A percentile compares a stretch with the other conserved stretches of the same genome.
Conservation (phyloP, 2,888 invertebrate genomes). For the Plusia festucae region DNA sequence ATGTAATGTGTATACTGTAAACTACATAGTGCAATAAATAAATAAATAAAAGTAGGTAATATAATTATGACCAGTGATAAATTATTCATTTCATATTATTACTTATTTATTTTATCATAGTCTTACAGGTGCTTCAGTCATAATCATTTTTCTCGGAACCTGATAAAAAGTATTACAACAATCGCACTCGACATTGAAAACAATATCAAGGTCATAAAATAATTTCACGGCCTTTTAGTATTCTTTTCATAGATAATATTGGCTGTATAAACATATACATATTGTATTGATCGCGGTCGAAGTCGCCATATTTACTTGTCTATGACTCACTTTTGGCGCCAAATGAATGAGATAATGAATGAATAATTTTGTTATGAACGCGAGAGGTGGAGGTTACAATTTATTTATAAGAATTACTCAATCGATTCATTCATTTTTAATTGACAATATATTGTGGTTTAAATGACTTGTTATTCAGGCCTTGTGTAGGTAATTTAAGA, state of each 20-base stretch:
- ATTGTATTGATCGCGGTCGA: slow-evolving; percentile 24
- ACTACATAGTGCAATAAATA: no score
- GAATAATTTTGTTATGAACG: slow-evolving; percentile 22
- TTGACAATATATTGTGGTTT: neutral
- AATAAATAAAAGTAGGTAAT: no score
- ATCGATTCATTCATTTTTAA: slow-evolving; percentile 5
- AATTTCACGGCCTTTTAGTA: slow-evolving; percentile 38
- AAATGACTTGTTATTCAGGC: neutral
- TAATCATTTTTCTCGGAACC: slow-evolving; percentile 23
- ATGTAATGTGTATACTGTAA: no score
- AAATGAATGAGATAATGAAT: slow-evolving; percentile 32
- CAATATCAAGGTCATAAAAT: slow-evolving; percentile 20
- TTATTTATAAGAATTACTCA: slow-evolving; percentile 40
- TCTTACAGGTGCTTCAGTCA: neutral
- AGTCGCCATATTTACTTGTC: slow-evolving; percentile 28
- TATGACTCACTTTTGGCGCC: slow-evolving; percentile 51
- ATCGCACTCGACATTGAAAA: slow-evolving; percentile 28
- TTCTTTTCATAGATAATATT: slow-evolving; percentile 34
- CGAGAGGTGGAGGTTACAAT: slow-evolving; percentile 6
- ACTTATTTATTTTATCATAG: neutral
- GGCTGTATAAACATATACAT: slow-evolving; percentile 26
- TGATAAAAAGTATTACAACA: slow-evolving; percentile 27
- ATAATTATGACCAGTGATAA: no score
- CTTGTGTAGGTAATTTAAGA: neutral
- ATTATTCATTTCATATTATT: neutral